Evolutionary conservation across 1,140 invertebrate species (phyloP), one percentile per base, ranked within the genome.

Genomic region (Adoxophyes honmai): DNA sequence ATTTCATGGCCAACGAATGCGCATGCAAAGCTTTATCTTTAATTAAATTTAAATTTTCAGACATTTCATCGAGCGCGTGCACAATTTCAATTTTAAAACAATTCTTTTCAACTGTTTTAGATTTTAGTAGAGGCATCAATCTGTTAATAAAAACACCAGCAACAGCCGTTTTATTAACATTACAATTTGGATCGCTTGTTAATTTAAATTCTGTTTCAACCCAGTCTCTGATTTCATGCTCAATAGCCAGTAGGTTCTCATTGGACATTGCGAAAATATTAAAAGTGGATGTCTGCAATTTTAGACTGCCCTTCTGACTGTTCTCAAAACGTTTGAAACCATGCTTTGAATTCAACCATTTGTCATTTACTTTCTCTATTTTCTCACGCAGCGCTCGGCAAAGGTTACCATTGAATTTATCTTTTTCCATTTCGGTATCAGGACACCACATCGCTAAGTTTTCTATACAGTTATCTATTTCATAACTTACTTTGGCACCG

Each of bases 401-500:
- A n/a, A 68, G 28, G 8, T 34, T 11, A 13, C 44, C 42, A 35
- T 55, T 57, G 34, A 59, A 61, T 8, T 51, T 10, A 9, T 34
- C 15, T 52, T 58, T 58, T 9, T 60, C 55, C 1, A 36, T 13
- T 34, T 52, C 52, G 6, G 33, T 14, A 14, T 51, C 37, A 16
- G 48, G 53, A 9, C 53, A 21, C 62, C 61, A 62, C 37, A 64
- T 62, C 0, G 59, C 59, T 6, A 68, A 16, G 5, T 8, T 18
- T 14, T 57, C 39, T 35, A 64, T 21, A 34, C 62, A 64, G 10
- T 57, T 15, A 5, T 68, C 44, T 21, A 68, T 63, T 34, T 59
- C 35, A 13, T 1, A n/a, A 39, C 52, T 57, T 0, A 61, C 9
- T 14, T 59, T 57, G 0, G n/a, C 33, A 37, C 62, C 57, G 16